Percentiles rank a stretch among this genome's conserved stretches.
phyloP scores from a whole-genome alignment of 2,113 vertebrate species.

The Parotia lawesii region DNA sequence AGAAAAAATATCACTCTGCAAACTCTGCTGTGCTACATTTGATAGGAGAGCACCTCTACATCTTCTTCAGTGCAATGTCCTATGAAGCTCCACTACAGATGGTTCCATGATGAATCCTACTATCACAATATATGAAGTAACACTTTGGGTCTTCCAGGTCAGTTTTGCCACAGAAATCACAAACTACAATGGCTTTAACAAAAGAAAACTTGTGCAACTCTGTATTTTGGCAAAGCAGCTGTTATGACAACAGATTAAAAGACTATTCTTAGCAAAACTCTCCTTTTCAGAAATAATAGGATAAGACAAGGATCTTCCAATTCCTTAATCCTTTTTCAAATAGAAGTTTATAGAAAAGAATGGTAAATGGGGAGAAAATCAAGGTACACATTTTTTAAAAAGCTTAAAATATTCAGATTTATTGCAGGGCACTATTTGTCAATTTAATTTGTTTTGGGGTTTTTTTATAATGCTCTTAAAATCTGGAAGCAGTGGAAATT shows the following conservation, averaged over 20 bases:
- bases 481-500: background rate
- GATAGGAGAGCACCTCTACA: background rate
- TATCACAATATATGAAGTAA: background rate
- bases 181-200: background rate
- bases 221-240: background rate
- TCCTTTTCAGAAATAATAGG: constrained; percentile 30
- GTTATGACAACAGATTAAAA: constrained; percentile 20
- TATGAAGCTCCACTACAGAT: background rate
- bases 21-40: background rate
- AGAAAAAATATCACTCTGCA: background rate
- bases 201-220: background rate
- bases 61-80: background rate
- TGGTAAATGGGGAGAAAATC: background rate
- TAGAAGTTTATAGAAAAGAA: background rate
- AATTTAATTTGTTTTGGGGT: background rate
- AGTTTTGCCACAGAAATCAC: background rate
- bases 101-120: background rate
- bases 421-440: background rate
- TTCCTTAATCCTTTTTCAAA: constrained; percentile 28
- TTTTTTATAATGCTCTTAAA: background rate
- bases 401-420: background rate
- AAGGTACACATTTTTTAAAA: background rate
- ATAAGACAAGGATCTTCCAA: constrained; percentile 9
- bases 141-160: background rate
- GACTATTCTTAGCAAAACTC: constrained; percentile 30